phyloP scores from a whole-genome alignment of 2,113 vertebrate species.

The Ornithorhynchus anatinus region DNA sequence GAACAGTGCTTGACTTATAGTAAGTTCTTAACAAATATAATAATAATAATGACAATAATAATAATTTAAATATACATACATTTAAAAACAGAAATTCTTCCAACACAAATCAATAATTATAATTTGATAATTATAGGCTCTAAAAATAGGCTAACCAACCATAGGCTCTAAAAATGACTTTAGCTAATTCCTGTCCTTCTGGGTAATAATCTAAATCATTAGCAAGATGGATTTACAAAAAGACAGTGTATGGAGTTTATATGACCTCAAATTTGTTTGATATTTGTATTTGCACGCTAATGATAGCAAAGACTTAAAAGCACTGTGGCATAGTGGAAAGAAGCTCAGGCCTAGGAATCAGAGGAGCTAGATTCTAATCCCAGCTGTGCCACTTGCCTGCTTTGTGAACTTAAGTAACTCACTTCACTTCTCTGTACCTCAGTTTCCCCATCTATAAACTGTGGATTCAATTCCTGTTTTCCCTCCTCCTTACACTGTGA shows the following conservation, averaged over 20 bases:
- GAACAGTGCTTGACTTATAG: not conserved
- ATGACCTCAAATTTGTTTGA: conserved; percentile 2
- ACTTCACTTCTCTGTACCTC: too few relatives aligned
- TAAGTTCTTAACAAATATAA: not conserved
- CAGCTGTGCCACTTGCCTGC: too few relatives aligned
- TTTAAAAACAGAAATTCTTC: not conserved
- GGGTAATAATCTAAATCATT: not conserved
- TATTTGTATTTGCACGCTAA: not conserved
- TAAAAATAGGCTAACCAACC: not conserved
- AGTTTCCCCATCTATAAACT: too few relatives aligned
- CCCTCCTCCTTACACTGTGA: too few relatives aligned
- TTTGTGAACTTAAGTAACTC: too few relatives aligned
- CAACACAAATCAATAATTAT: not conserved
- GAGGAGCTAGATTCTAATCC: too few relatives aligned
- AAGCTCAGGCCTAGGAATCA: too few relatives aligned
- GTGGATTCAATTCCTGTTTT: too few relatives aligned
- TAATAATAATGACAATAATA: not conserved
- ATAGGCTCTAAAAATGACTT: not conserved
- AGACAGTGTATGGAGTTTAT: not conserved
- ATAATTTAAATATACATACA: not conserved
- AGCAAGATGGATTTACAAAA: not conserved
- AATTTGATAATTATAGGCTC: not conserved
- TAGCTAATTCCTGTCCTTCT: not conserved
- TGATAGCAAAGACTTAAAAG: not conserved
- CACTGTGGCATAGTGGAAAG: too few relatives aligned